Evolutionary conservation across 2,888 invertebrate species (phyloP), one percentile per base, ranked within the genome.

Genomic region (Andrena flavipes): DNA sequence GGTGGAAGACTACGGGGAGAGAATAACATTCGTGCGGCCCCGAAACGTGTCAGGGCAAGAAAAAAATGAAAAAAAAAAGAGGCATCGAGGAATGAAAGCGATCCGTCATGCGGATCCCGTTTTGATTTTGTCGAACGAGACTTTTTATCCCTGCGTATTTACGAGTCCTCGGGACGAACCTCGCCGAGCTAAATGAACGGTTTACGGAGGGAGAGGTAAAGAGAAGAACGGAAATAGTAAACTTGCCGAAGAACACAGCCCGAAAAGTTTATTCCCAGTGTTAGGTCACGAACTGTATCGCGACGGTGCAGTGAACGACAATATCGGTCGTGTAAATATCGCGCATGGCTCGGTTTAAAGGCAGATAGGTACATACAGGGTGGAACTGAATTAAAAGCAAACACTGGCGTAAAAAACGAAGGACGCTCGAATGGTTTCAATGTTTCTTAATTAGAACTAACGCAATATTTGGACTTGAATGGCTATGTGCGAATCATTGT

Each of bases 71-170:
- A 33, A 73, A 84, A 20, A 62, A 33, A 73, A 84, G 74, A 70
- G 74, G 63, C 85, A 82, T 82, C 83, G 78, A 83, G 79, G 85
- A 86, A 77, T 65, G 80, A 86, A 85, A 87, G 82, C 88, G 85
- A 90, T 90, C 86, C 78, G 85, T 90, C 89, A 88, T 84, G 83
- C 82, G 79, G 82, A 81, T 85, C 82, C 83, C 81, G 80, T 83
- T 70, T 65, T 63, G 70, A 73, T 75, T 59, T 64, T 59, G 29
- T 48, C 60, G 42, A 65, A 42, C 54, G 51, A 60, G 33, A 67
- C 33, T 35, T 72, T 42, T 51, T 30, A 51, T 10, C 26, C 16
- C 26, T 6, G 54, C 54, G 29, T 35, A 48, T 68, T 75, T 56
- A n/a, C 59, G 20, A 35, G 49, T 42, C 73, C 51, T 5, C 48